A percentile compares a stretch with the other conserved stretches of the same genome.
phyloP scores from a whole-genome alignment of 1,140 invertebrate genomes.

The Chironomus striatipennis region DNA sequence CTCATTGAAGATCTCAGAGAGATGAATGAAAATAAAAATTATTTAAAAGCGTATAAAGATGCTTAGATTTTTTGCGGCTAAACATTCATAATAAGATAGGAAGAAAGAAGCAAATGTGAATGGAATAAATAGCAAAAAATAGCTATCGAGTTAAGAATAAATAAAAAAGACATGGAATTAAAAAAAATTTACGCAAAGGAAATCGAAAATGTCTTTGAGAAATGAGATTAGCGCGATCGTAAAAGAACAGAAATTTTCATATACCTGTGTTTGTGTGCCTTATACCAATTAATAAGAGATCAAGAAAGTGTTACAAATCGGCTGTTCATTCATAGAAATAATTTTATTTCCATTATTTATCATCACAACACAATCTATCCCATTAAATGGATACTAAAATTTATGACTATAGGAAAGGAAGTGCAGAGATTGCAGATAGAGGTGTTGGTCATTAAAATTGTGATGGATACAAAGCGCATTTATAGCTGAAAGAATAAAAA shows the following conservation, averaged over 20 bases:
- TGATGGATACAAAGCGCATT: no score
- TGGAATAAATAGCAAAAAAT: background rate
- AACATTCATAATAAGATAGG: background rate
- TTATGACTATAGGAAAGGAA: background rate
- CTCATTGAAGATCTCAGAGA: background rate
- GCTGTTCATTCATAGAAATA: background rate
- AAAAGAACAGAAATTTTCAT: background rate
- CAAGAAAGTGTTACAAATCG: slow-evolving; percentile 21
- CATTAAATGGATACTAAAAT: background rate
- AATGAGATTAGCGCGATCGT: background rate
- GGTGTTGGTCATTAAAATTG: no score
- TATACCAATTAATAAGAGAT: slow-evolving; percentile 15
- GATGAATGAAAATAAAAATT: no score
- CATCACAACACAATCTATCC: background rate
- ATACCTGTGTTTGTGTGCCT: background rate
- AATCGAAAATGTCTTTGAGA: slow-evolving; percentile 19
- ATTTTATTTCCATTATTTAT: background rate
- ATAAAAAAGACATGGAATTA: background rate
- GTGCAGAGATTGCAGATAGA: no score
- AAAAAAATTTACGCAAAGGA: background rate
- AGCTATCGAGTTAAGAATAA: background rate
- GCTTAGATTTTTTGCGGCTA: background rate
- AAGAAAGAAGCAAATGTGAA: background rate
- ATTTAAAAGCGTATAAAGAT: background rate
- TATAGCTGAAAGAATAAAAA: no score